Evolutionary conservation across 2,113 vertebrate genomes (phyloP).

Genomic region (Tragelaphus imberbis): DNA sequence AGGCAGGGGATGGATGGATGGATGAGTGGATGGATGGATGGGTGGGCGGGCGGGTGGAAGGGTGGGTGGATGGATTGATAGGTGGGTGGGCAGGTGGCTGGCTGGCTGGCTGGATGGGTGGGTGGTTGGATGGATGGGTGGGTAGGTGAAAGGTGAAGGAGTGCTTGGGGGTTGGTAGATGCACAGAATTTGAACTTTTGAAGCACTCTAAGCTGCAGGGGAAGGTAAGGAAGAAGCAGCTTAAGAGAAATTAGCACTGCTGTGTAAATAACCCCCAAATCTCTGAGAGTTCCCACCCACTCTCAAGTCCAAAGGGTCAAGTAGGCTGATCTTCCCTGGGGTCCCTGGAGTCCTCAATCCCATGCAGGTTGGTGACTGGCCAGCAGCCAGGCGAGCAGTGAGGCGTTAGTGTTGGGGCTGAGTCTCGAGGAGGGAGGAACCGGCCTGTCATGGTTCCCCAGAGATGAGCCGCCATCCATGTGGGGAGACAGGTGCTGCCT

Average conservation of each 20-base stretch:
- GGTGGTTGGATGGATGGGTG: not conserved
- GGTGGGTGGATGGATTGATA: not conserved
- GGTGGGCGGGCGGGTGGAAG: fast-evolving
- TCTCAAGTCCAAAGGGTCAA: not conserved
- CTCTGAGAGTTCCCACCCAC: not conserved
- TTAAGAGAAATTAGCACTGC: not conserved
- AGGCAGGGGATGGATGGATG: not conserved
- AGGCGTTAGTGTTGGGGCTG: not conserved
- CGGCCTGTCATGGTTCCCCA: constrained; percentile 5
- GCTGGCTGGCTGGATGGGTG: not conserved
- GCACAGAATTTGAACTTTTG: not conserved
- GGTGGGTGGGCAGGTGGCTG: too few relatives aligned
- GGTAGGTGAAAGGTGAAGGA: not conserved
- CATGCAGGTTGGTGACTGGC: not conserved
- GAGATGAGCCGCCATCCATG: not conserved
- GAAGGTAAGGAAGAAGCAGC: not conserved
- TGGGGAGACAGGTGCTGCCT: not conserved
- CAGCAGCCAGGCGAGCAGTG: not conserved
- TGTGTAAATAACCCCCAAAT: not conserved
- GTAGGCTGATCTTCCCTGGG: not conserved
- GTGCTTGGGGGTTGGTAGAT: not conserved
- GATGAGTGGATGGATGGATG: not conserved
- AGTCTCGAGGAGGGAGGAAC: not conserved
- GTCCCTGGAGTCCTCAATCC: not conserved
- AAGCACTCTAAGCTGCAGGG: not conserved